Evolutionary conservation across 2,113 vertebrate genomes (phyloP), one percentile per base, ranked within the genome.

Genomic region (Tetraodon nigroviridis): DNA sequence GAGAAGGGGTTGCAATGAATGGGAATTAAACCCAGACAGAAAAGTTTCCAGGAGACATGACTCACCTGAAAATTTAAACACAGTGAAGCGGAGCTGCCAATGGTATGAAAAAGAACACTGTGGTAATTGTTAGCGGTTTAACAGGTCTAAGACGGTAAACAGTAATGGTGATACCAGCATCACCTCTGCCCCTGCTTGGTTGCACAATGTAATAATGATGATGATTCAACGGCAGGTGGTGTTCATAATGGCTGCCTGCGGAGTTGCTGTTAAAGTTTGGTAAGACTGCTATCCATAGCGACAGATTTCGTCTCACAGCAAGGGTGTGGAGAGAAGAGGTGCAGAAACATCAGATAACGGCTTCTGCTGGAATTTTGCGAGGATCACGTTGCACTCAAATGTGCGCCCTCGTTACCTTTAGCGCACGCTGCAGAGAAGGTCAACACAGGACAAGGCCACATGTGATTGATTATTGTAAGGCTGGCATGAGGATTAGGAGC

Each of bases 1-100:
- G 56, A 74, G 57, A 74, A 57, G 70, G 60, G 71, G 65, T 75
- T 77, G 72, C 81, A 80, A 81, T 55, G 67, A 78, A n/a, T n/a
- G 73, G 80, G 86, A 85, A 85, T 84, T 60, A 77, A 80, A 82
- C 61, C 76, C 84, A 87, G 87, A 88, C 86, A 84, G 79, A 89
- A 82, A 81, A 61, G 51, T 75, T 85, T 87, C 78, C 78, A 87
- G 74, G 75, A 85, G 82, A 83, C 77, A 44, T 84, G 80, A 89
- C 81, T 88, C 85, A 87, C 83, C 80, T 83, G 76, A 66, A 71
- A n/a, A 37, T 63, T 65, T 51, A 20, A 75, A 41, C 32, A 18
- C 40, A 7, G 15, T 4, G 27, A 65, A 68, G 51, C 71, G 22
- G 18, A 73, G 61, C 46, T 32, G 69, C 73, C 69, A 69, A 65